These are phyloP conservation scores for Epinephelus fuscoguttatus DNA, from an alignment of 2,113 vertebrate species.

Conservation along the genomic window DNA sequence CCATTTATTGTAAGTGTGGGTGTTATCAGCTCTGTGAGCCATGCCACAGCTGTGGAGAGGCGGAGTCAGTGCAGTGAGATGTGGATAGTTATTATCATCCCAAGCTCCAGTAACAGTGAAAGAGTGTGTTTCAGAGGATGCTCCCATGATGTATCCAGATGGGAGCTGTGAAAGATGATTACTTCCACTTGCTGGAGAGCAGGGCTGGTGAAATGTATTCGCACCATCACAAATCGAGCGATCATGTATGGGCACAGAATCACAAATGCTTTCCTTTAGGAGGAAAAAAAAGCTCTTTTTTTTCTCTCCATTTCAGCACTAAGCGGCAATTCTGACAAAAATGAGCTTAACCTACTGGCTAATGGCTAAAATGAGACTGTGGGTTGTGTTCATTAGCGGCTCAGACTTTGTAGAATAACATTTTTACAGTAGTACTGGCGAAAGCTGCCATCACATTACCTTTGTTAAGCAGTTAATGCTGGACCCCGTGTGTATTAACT, in stretches of 20 bases:
- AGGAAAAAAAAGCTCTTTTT: neutral
- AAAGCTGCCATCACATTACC: constrained; percentile 17
- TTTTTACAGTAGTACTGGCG: constrained; percentile 8
- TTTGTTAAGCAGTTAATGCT: constrained; percentile 1
- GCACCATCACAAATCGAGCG: constrained; percentile 33
- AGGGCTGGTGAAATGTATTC: constrained; percentile 51
- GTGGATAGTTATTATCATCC: constrained; percentile 74
- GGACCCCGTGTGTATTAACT: neutral
- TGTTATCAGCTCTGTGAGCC: constrained; percentile 50
- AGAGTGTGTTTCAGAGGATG: constrained; percentile 57
- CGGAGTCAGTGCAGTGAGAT: constrained; percentile 62
- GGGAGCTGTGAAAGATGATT: constrained; percentile 73
- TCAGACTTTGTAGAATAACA: constrained; percentile 9
- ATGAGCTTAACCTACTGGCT: constrained; percentile 9
- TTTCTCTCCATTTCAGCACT: constrained; percentile 18
- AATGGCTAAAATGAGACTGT: constrained; percentile 25
- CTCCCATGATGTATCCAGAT: constrained; percentile 71
- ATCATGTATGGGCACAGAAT: constrained; percentile 35
- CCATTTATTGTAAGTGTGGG: constrained; percentile 53
- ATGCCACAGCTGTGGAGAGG: constrained; percentile 73
- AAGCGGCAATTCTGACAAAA: neutral
- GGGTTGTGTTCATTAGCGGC: neutral
- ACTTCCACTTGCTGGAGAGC: constrained; percentile 57
- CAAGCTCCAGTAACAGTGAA: constrained; percentile 56
- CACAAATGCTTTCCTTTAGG: constrained; percentile 24